Evolutionary conservation across 1,140 invertebrate species (phyloP), one percentile per base, ranked within the genome.

Genomic region (Copidosoma floridanum): DNA sequence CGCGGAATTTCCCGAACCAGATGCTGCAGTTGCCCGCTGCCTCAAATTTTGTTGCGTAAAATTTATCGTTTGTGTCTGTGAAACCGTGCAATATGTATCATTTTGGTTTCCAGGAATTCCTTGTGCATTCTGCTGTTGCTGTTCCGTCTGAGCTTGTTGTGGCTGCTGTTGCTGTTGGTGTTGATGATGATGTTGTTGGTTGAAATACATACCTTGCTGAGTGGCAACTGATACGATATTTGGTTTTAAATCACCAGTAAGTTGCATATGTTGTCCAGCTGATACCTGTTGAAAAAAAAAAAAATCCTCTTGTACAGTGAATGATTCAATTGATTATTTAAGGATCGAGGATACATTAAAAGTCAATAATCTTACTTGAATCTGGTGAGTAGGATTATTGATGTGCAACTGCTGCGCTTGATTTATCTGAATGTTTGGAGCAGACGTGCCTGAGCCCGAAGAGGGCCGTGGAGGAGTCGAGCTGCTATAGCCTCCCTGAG

Each of bases 391-490:
- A n/a, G 88, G 86, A 70, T 91, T 91, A 60, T 83, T 86, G 60
- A 93, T 89, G 73, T 94, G 91, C 63, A 94, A 76, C 71, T 93
- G 91, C 73, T 93, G 92, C 14, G 90, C 89, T 76, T 93, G 91
- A 68, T 89, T 90, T 78, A 93, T 90, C 75, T 92, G 90, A 65
- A 93, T 69, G 8, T 84, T 85, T n/a, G n/a, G n/a, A n/a, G n/a
- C n/a, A 3, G 85, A 82, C 14, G 82, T 76, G 63, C 81, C 83
- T 14, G 82, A 75, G 48, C 84, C 82, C 1, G 85, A 86, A 5
- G 86, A 83, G 41, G 86, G 86, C 53, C 86, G 79, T 12, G 86
- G 86, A 11, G 81, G 84, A 26, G 84, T 83, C 60, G 83, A 79
- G 41, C 81, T 83, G 51, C 81, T 82, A 70, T 84, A 86, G 57